Percentiles rank a stretch among this genome's conserved stretches.
phyloP scores from a whole-genome alignment of 2,797 vertebrate species.

The Kryptopterus vitreolus region DNA sequence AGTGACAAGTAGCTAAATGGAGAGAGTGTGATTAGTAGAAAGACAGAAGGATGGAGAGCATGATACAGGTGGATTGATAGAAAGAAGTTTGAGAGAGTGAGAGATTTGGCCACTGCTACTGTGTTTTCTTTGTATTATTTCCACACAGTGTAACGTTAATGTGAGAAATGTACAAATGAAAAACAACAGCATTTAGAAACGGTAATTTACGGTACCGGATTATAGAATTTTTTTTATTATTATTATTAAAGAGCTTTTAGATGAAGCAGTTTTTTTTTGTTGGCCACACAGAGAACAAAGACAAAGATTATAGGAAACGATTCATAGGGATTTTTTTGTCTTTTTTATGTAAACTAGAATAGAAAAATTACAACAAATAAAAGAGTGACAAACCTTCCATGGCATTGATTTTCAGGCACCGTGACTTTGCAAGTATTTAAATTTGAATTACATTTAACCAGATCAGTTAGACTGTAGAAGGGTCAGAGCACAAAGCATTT shows the following conservation, averaged over 20 bases:
- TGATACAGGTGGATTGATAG: too few relatives aligned
- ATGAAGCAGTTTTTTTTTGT: background rate
- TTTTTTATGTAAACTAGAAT: background rate
- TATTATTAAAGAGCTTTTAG: background rate
- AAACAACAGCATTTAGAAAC: background rate
- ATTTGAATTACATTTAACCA: slow-evolving; percentile 3
- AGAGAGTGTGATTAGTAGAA: too few relatives aligned
- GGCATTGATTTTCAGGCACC: slow-evolving; percentile 2
- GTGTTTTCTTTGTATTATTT: too few relatives aligned
- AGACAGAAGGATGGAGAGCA: too few relatives aligned
- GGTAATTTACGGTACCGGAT: background rate
- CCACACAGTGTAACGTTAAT: background rate
- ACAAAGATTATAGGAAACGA: background rate
- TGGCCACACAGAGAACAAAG: background rate
- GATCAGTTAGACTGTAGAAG: background rate
- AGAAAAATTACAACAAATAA: background rate
- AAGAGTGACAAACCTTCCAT: background rate
- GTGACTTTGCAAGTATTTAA: background rate
- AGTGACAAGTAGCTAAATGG: too few relatives aligned
- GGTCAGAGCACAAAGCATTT: slow-evolving; percentile 16
- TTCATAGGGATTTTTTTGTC: background rate
- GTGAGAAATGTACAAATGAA: background rate
- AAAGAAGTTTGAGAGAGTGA: too few relatives aligned
- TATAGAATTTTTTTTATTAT: background rate
- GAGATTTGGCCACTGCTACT: too few relatives aligned